Conservation (phyloP, 2,113 vertebrate genomes). For the Microcebus murinus region DNA sequence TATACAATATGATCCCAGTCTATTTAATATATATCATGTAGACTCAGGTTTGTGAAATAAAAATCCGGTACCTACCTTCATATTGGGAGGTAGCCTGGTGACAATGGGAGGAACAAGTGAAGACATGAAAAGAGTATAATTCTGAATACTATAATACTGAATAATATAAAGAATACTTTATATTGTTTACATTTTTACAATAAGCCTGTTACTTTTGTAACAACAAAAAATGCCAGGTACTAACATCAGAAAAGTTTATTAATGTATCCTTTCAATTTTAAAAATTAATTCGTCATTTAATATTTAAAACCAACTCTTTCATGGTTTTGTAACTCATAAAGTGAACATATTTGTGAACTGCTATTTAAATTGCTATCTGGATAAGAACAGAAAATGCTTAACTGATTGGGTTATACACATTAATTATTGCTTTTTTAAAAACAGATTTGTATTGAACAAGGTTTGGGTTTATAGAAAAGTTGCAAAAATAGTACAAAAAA, state of each 20-base stretch:
- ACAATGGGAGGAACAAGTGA: neutral
- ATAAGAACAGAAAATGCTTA: neutral
- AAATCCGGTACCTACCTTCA: neutral
- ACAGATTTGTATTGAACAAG: neutral
- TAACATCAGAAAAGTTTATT: neutral
- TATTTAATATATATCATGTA: neutral
- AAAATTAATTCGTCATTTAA: neutral
- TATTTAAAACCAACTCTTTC: neutral
- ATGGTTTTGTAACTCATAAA: neutral
- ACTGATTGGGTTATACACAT: neutral
- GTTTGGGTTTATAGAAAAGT: neutral
- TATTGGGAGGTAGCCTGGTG: neutral
- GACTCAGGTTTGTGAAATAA: neutral
- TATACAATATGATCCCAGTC: neutral
- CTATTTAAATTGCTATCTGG: neutral
- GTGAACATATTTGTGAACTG: neutral
- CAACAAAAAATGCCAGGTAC: neutral
- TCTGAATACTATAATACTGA: neutral
- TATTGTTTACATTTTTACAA: neutral
- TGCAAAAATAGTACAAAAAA: neutral
- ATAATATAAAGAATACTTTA: neutral
- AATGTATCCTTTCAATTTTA: neutral
- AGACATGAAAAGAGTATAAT: neutral
- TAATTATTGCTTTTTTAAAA: neutral
- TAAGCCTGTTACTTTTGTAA: neutral